Evolutionary conservation across 2,888 invertebrate species (phyloP), one percentile per base, ranked within the genome.

Genomic region (Steinernema carpocapsae): DNA sequence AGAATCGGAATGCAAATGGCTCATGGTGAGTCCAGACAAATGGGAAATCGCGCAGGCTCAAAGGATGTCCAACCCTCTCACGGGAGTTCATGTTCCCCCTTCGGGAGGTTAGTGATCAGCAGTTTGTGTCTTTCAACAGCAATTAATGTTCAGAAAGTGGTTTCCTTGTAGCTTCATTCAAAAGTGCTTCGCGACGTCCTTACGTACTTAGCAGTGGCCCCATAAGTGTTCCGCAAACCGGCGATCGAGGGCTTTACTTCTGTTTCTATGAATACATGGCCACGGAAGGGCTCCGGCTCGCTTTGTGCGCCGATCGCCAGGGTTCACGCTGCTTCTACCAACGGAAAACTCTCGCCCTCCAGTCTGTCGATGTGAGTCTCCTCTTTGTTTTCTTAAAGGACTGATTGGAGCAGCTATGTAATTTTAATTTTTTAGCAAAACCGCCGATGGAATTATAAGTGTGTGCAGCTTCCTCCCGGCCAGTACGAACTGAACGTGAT

Each of bases 181-280:
- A 26, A 64, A 64, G 26, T 32, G 64, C 32, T 17, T 29, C 64
- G 4, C 2, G 64, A 17, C 64, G 64, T 26, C 64, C 64, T 19
- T 64, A 64, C 19, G 64, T 64, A 12, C 22, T 64, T 17, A 64
- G 64, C 32, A 64, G 64, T 32, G 64, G 64, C 7, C 37, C 19
- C 17, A 37, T 64, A n/a, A 70, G 19, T 43, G 45, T 70, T 45
- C 70, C 70, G 1, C 46, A 43, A 29, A 14, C 43, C 24, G 70
- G 19, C 29, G 70, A 70, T 43, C 70, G 45, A 56, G 81, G 64
- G 17, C 37, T 82, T 1, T 83, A 76, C 64, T 83, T 83, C 77
- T 83, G 83, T 59, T 83, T 83, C 75, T 82, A 83, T 77, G 83
- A 83, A 70, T 82, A 80, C 70, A 78, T 79, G 73, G 80, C 82